Conservation (phyloP, 92 coral and sea anemone genomes). For the Palythoa grandiflora region DNA sequence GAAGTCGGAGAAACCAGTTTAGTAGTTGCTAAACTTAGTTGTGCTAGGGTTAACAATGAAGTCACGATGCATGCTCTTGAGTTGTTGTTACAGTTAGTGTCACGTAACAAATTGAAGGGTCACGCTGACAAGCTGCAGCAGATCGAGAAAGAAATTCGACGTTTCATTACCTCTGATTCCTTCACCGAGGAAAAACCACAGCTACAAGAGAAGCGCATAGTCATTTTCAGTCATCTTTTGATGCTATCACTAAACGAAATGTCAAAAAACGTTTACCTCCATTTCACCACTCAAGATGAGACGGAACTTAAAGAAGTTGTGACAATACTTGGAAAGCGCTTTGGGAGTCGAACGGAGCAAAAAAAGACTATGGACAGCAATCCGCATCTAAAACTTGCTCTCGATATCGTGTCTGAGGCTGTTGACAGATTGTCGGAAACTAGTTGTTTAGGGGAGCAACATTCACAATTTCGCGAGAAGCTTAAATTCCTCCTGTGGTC, state of each 20-base stretch:
- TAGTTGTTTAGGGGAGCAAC: background rate
- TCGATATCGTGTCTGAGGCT: constrained; percentile 10
- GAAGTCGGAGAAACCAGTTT: background rate
- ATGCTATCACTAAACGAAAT: background rate
- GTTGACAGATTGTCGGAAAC: background rate
- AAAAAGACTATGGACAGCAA: background rate
- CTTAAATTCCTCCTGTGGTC: background rate
- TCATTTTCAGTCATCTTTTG: background rate
- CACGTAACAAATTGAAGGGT: constrained; percentile 15
- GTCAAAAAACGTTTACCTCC: background rate
- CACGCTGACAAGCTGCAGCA: constrained; percentile 13
- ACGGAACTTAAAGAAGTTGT: background rate
- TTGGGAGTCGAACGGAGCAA: background rate
- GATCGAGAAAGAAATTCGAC: background rate
- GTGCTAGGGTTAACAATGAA: background rate
- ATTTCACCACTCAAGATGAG: background rate
- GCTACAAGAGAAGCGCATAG: background rate
- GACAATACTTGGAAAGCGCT: background rate
- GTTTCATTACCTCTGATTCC: background rate
- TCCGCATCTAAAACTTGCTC: background rate
- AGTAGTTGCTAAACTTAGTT: constrained; percentile 13
- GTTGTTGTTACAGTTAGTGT: background rate
- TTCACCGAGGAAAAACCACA: background rate
- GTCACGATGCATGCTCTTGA: constrained; percentile 31
- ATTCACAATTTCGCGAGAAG: background rate